These are phyloP conservation scores for Aethina tumida DNA, from an alignment of 1,140 invertebrate species.

Conservation along the genomic window DNA sequence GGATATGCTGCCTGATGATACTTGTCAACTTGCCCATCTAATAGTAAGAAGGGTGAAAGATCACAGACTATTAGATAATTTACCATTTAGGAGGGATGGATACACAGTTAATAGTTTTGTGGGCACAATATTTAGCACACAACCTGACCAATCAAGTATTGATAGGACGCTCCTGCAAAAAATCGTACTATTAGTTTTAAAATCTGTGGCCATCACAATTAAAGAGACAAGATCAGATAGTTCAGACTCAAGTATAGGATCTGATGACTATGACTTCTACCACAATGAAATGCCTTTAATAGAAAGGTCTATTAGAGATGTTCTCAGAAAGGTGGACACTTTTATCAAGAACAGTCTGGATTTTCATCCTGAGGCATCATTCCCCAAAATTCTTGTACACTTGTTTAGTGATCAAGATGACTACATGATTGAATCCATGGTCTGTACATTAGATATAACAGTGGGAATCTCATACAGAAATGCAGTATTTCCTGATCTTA, in stretches of 20 bases:
- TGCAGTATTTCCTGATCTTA: conserved; percentile 63
- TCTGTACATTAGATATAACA: conserved; percentile 79
- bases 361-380: conserved; percentile 76
- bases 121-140: conserved; percentile 27
- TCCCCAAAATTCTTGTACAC: conserved; percentile 80
- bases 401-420: conserved; percentile 86
- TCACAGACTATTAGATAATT: conserved; percentile 60
- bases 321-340: conserved; percentile 66
- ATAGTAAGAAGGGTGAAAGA: conserved; percentile 78
- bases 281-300: conserved; percentile 83
- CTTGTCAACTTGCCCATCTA: conserved; percentile 72
- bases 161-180: conserved; percentile 71
- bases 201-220: conserved; percentile 81
- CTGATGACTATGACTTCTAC: conserved; percentile 73
- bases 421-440: conserved; percentile 84
- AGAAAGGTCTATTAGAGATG: conserved; percentile 73
- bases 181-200: conserved; percentile 72
- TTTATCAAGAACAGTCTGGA: conserved; percentile 73
- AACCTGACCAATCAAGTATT: conserved; percentile 36
- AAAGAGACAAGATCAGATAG: conserved; percentile 80
- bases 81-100: conserved; percentile 42
- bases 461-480: conserved; percentile 73
- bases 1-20: conserved; percentile 76
- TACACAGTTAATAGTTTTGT: conserved; percentile 33
- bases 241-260: conserved; percentile 69